Evolutionary conservation across 2,888 invertebrate species (phyloP), one percentile per base, ranked within the genome.

Genomic region (Chalcosyrphus nemorum): DNA sequence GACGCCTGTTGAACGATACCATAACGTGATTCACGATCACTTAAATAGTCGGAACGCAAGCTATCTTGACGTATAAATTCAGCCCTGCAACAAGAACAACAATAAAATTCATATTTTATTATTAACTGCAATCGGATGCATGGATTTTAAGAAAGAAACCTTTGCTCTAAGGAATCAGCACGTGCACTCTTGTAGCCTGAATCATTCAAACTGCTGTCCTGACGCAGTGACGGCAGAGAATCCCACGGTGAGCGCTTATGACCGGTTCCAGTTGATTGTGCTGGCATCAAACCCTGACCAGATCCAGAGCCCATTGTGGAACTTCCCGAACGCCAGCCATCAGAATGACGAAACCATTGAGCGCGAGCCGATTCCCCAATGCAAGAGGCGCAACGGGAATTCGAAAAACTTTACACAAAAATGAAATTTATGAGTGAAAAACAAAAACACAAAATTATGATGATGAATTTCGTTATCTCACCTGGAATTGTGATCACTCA

Each of bases 1-100:
- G 97, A 97, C 52, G 97, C 97, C 92, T 98, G 98, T 92, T 97
- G 97, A 88, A 97, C 96, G 91, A 97, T 97, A 87, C 97, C 97
- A 90, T 96, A 96, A 88, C 96, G 95, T 15, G 96, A 94, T 89
- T 97, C 97, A 86, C 97, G 94, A 92, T 97, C 97, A 90, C 97
- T 97, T 92, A 97, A 94, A 92, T 97, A 97, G 90, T 97, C 97
- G 1, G 97, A 97, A 61, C 97, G 94, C 86, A 97, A 93, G 91
- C 97, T 97, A 92, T 97, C 97, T 92, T 97, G 97, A 11, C 97
- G 94, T 91, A 97, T 97, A 90, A 97, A 97, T 88, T 96, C 94
- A 75, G 96, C 95, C 89, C 97, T 97, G 93, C 52, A 86, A 41
- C n/a, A n/a, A n/a, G n/a, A 3, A 61, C 38, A 70, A 70, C 4